Evolutionary conservation across 37 sponge, comb jelly and placozoan species (phyloP), one percentile per base, ranked within the genome.

Genomic region (Agelas oroides): DNA sequence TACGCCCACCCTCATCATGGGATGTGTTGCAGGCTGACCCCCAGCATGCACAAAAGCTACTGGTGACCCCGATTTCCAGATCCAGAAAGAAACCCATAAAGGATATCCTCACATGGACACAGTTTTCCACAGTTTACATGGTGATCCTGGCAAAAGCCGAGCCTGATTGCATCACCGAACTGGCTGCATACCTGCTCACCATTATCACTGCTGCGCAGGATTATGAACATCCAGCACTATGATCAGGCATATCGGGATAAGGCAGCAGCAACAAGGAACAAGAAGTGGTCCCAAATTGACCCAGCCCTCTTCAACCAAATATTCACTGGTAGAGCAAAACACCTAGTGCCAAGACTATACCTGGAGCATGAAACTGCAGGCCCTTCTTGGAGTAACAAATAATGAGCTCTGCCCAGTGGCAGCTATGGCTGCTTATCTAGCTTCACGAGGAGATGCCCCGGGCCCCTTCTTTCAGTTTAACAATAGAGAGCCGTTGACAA

Each of bases 231-330:
- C 72, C 72, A 20, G 41, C 72, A 5, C 13, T 75, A 75, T 55
- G 76, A 75, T 59, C 27, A 12, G 56, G 57, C 57, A 19, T 75
- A 54, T 30, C 56, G 76, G 31, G 57, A 75, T 17, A 2, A 55
- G 59, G 76, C 76, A 1, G 76, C 76, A 56, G 56, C 53, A 8
- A 55, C 58, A 16, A 33, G 75, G 5, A 73, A 75, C 76, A 54
- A 55, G 59, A 54, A 52, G n/a, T 75, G 76, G 76, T 53, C 76
- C 20, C 32, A 75, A 8, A 16, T 71, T 39, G 72, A 61, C 5
- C 23, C 5, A 5, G 25, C 25, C 25, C 72, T 71, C 15, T 71
- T 36, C 72, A 71, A 25, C 13, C 62, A 25, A 25, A 25, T 61
- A 14, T 61, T 61, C 12, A 61, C 14, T 3, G 62, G 62, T 14